Base-by-base conservation (phyloP, 1,140 invertebrate genomes). In the Drosophila tropicalis region DNA sequence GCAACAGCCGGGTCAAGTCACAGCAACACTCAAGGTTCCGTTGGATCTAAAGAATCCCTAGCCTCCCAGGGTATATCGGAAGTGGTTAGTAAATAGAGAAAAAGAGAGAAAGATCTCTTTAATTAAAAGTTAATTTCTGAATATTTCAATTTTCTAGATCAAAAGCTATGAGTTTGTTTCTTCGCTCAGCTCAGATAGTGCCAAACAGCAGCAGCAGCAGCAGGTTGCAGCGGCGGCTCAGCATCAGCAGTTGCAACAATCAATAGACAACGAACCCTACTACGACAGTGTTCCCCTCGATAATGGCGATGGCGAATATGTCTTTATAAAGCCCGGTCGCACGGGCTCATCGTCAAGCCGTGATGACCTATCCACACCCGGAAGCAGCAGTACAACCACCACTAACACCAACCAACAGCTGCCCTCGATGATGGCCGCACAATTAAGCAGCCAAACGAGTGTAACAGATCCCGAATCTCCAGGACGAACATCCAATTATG, bases 231-330 rank as follows among this genome's bases (percentile, higher is more conserved):
- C 77, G 57, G 67, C 77, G 57, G 67, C 77, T 57, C 76, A 82
- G 62, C 78, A 81, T 54, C 40, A 25, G 17, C 55, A 9, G 12
- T 56, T 6, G 70, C 78, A 51, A 12, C 44, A 51, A 51, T 51
- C 44, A 10, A 22, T 51, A n/a, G 91, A 92, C 51, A 90, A 95
- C 77, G 96, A 97, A 90, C 96, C 95, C 5, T 96, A 96, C 80
- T 97, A 97, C 79, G 96, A 97, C 92, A 96, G 95, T 67, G 96
- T 97, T 41, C 96, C 96, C 2, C 93, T 95, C 56, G 96, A 97
- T 87, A 94, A 95, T 72, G 94, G 94, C 79, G 95, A 96, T 78
- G 95, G 95, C 47, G 96, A 97, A 92, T 96, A 96, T 91, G 95
- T 95, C 75, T 95, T 95, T 90, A 95, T 96, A 58, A 95, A 95